Conservation (phyloP, 2,888 invertebrate species). For the Spodoptera picta region DNA sequence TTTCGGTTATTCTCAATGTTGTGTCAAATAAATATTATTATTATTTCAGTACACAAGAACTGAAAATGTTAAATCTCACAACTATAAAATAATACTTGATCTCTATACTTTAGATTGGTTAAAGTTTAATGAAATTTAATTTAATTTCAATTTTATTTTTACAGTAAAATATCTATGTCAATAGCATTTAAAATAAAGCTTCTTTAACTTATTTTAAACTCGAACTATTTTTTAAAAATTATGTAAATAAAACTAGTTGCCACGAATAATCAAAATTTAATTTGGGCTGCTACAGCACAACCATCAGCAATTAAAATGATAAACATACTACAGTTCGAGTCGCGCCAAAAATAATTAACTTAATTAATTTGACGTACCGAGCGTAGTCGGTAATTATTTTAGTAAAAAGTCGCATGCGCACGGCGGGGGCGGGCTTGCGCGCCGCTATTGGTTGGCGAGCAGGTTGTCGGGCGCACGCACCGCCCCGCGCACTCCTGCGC, state of each 20-base stretch:
- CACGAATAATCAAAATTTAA: background rate
- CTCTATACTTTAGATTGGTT: background rate
- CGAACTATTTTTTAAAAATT: background rate
- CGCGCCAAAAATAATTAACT: slow-evolving; percentile 71
- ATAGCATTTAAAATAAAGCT: too few species aligned
- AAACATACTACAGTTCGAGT: slow-evolving; percentile 54
- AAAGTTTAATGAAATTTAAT: background rate
- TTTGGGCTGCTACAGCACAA: slow-evolving; percentile 26
- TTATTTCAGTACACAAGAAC: slow-evolving; percentile 12
- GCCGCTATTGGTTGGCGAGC: slow-evolving; percentile 67
- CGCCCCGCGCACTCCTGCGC: slow-evolving; percentile 63
- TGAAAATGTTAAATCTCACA: slow-evolving; percentile 16
- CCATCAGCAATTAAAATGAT: slow-evolving; percentile 66
- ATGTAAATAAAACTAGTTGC: background rate
- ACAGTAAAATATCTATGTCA: background rate
- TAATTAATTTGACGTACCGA: slow-evolving; percentile 79
- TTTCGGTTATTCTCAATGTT: slow-evolving; percentile 49
- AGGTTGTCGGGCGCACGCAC: slow-evolving; percentile 58
- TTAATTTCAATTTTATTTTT: background rate
- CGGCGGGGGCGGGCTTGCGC: slow-evolving; percentile 46
- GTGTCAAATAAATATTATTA: slow-evolving; percentile 30
- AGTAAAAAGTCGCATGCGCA: slow-evolving; percentile 71
- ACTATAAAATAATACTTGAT: slow-evolving; percentile 4
- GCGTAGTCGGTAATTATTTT: slow-evolving; percentile 70
- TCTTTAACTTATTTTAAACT: too few species aligned